Evolutionary conservation across 2,797 vertebrate genomes (phyloP).

Genomic region (Pampus argenteus): DNA sequence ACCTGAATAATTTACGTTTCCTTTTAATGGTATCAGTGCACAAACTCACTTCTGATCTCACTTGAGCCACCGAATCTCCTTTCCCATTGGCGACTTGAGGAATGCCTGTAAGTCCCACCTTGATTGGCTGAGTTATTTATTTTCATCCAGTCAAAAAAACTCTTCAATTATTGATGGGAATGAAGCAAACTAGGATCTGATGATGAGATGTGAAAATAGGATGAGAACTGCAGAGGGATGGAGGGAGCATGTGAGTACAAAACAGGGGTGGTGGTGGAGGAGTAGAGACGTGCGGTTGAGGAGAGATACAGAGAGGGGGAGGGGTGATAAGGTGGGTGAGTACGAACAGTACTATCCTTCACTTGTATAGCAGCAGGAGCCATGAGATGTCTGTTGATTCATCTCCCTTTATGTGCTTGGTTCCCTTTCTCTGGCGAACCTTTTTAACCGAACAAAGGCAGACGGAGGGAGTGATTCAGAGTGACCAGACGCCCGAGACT

Average conservation of each 20-base stretch:
- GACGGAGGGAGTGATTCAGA: slow-evolving; percentile 75
- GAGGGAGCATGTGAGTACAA: slow-evolving; percentile 42
- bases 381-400: slow-evolving; percentile 77
- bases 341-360: slow-evolving; percentile 69
- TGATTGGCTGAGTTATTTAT: slow-evolving; percentile 75
- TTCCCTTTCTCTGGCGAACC: slow-evolving; percentile 63
- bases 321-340: slow-evolving; percentile 70
- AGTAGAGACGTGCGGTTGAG: slow-evolving; percentile 38
- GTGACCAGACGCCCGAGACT: slow-evolving; percentile 79
- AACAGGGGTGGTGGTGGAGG: slow-evolving; percentile 35
- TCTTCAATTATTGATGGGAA: slow-evolving; percentile 78
- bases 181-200: slow-evolving; percentile 69
- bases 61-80: slow-evolving; percentile 50
- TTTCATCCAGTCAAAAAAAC: slow-evolving; percentile 64
- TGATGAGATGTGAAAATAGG: slow-evolving; percentile 65
- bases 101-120: slow-evolving; percentile 30
- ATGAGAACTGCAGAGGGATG: slow-evolving; percentile 52
- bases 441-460: slow-evolving; percentile 79
- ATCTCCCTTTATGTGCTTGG: slow-evolving; percentile 69
- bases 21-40: slow-evolving; percentile 71
- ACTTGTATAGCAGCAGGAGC: slow-evolving; percentile 61
- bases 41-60: slow-evolving; percentile 66
- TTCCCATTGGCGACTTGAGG: slow-evolving; percentile 56
- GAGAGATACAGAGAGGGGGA: slow-evolving; percentile 48
- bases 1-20: slow-evolving; percentile 79